These are phyloP conservation scores for Selenia dentaria DNA, from an alignment of 2,888 invertebrate genomes.

Conservation along the genomic window DNA sequence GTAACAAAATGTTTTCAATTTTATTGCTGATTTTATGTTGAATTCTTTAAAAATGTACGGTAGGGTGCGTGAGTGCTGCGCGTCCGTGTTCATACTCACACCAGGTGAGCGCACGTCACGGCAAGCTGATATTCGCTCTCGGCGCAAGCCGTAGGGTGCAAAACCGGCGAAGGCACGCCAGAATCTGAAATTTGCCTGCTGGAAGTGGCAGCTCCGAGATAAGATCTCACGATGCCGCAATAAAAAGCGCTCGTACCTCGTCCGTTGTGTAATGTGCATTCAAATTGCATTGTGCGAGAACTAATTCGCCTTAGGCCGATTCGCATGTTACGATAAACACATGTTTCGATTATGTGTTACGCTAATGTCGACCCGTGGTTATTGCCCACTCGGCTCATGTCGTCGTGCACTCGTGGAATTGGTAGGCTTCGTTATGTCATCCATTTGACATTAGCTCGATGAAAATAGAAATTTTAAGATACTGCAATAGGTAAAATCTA, in stretches of 20 bases:
- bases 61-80: conserved; percentile 63
- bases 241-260: conserved; percentile 83
- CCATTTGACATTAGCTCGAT: conserved; percentile 30
- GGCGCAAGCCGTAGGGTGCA: conserved; percentile 60
- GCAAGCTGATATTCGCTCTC: conserved; percentile 56
- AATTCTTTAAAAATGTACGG: conserved; percentile 77
- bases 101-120: conserved; percentile 40
- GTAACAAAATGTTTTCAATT: conserved; percentile 84
- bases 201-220: conserved; percentile 84
- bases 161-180: conserved; percentile 51
- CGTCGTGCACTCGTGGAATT: conserved; percentile 44
- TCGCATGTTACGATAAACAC: conserved; percentile 83
- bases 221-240: conserved; percentile 85
- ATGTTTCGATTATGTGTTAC: conserved; percentile 79
- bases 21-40: conserved; percentile 84
- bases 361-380: conserved; percentile 60
- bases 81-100: conserved; percentile 66
- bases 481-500: conserved; percentile 27
- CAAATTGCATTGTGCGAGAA: conserved; percentile 85
- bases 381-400: conserved; percentile 53
- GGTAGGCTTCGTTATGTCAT: conserved; percentile 33
- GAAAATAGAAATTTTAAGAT: conserved; percentile 34
- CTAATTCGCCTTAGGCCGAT: conserved; percentile 84
- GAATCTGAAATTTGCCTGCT: conserved; percentile 82
- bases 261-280: conserved; percentile 85